phyloP scores from a whole-genome alignment of 1,140 invertebrate species.

The Ctenoplectra terminalis region DNA sequence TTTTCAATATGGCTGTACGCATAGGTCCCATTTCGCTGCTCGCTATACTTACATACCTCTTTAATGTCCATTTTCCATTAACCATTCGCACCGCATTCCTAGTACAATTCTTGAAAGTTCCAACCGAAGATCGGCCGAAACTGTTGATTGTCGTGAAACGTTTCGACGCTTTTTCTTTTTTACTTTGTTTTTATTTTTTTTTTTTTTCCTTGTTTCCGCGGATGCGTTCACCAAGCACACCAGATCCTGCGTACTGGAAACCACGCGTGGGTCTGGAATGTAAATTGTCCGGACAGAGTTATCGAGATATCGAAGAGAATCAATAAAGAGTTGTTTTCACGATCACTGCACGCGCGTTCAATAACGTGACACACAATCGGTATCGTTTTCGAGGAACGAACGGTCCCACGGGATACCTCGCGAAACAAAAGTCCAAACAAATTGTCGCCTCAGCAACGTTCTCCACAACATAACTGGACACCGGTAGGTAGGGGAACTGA shows the following conservation, averaged over 20 bases:
- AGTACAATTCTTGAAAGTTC: not conserved
- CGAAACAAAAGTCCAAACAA: constrained; percentile 31
- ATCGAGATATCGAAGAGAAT: not conserved
- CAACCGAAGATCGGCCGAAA: not conserved
- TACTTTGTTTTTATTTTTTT: no score
- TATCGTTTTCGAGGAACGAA: not conserved
- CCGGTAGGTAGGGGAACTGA: constrained; percentile 81
- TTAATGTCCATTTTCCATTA: constrained; percentile 60
- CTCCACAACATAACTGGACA: constrained; percentile 82
- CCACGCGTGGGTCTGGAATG: constrained; percentile 48
- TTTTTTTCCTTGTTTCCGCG: no score
- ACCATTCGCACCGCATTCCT: constrained; percentile 50
- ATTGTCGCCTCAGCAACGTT: constrained; percentile 67
- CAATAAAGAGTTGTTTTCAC: not conserved
- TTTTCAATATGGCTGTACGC: constrained; percentile 63
- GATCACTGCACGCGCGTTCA: not conserved
- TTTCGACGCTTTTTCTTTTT: no score
- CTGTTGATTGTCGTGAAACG: no score
- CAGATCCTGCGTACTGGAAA: constrained; percentile 22
- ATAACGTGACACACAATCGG: no score
- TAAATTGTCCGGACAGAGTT: constrained; percentile 13
- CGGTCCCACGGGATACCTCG: not conserved
- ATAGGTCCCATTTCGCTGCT: constrained; percentile 4
- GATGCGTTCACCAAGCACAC: not conserved
- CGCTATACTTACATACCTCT: constrained; percentile 46